phyloP scores from a whole-genome alignment of 2,113 vertebrate genomes.

The Eurypyga helias region DNA sequence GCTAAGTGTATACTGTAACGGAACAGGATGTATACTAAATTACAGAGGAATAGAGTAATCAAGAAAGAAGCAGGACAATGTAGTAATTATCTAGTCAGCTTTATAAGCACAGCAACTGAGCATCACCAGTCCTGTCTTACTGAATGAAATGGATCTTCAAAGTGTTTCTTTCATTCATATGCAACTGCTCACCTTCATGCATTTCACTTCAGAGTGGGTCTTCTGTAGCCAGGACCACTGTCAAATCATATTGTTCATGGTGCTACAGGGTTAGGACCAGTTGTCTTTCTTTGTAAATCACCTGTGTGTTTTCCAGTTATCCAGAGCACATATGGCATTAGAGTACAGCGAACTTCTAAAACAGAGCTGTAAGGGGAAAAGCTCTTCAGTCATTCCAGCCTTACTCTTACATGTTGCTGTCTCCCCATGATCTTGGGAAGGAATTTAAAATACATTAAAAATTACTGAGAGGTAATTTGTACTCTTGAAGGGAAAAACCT shows the following conservation, averaged over 20 bases:
- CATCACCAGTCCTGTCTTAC: background rate
- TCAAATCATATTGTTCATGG: background rate
- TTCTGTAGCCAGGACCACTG: background rate
- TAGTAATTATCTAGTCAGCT: background rate
- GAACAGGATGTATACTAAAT: background rate
- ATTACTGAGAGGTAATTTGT: background rate
- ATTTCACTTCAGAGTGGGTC: background rate
- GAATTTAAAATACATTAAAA: background rate
- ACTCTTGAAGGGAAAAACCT: background rate
- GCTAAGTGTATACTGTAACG: background rate
- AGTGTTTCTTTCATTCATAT: background rate
- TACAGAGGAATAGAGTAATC: background rate
- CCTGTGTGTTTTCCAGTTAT: background rate
- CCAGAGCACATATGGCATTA: background rate
- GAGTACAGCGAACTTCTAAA: background rate
- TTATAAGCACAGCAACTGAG: background rate
- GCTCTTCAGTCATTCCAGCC: background rate
- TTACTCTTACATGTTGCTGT: background rate
- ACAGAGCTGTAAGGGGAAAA: background rate
- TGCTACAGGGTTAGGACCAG: background rate
- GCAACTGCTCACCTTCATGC: background rate
- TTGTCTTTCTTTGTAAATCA: background rate
- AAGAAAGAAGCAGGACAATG: background rate
- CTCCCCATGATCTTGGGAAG: background rate
- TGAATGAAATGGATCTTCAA: background rate